phyloP scores from a whole-genome alignment of 2,797 vertebrate genomes.

The Fistularia commersonii region DNA sequence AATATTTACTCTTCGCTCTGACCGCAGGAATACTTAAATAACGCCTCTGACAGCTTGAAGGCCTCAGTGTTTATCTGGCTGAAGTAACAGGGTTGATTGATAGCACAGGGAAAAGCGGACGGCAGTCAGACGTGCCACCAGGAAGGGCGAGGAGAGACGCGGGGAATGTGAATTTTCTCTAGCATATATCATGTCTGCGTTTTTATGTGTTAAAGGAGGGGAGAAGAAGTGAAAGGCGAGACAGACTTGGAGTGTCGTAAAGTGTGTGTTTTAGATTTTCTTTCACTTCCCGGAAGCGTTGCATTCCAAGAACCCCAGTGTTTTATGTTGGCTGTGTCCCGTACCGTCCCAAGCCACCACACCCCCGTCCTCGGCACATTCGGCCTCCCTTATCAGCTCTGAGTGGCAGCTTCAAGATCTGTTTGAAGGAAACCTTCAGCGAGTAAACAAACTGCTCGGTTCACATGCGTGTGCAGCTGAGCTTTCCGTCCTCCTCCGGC shows the following conservation, averaged over 20 bases:
- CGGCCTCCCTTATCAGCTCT: constrained; percentile 5
- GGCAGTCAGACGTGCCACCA: constrained; percentile 51
- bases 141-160: constrained; percentile 37
- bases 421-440: neutral
- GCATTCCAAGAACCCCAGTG: constrained; percentile 8
- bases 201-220: constrained; percentile 10
- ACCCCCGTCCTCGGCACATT: neutral
- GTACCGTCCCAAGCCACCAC: neutral
- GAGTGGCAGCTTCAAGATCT: constrained; percentile 9
- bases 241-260: constrained; percentile 14
- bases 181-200: constrained; percentile 15
- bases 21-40: constrained; percentile 53
- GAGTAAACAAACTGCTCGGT: constrained; percentile 2
- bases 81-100: constrained; percentile 59
- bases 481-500: neutral
- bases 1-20: constrained; percentile 58
- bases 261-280: constrained; percentile 10
- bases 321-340: constrained; percentile 15
- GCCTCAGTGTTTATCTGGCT: constrained; percentile 55
- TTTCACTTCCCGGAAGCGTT: constrained; percentile 14
- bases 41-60: constrained; percentile 52
- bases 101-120: constrained; percentile 27
- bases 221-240: neutral
- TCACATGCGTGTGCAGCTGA: constrained; percentile 2
- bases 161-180: constrained; percentile 31